Evolutionary conservation across 2,888 invertebrate genomes (phyloP).

Genomic region (Acleris holmiana): DNA sequence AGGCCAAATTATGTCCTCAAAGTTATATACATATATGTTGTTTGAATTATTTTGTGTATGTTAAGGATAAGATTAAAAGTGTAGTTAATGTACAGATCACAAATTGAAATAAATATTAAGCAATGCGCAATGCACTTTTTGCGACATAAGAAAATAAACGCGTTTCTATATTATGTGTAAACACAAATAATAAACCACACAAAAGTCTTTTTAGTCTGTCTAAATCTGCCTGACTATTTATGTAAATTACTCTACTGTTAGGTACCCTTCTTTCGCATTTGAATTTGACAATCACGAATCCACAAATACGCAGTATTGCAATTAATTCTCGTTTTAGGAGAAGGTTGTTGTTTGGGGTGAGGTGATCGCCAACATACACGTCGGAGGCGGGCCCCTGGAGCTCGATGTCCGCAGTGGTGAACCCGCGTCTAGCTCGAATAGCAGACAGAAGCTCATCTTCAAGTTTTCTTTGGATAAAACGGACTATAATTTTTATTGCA

Average conservation of each 20-base stretch:
- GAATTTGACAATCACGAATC: conserved; percentile 1
- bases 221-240: background rate
- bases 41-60: too few relatives aligned
- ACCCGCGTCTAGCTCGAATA: too few relatives aligned
- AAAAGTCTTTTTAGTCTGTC: conserved; percentile 2
- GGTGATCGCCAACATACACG: conserved; percentile 6
- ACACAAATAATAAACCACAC: background rate
- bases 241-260: background rate
- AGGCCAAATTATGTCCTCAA: too few relatives aligned
- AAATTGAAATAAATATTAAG: too few relatives aligned
- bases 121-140: too few relatives aligned
- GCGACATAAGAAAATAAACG: background rate
- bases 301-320: conserved; percentile 1
- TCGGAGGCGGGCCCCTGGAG: background rate
- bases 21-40: too few relatives aligned
- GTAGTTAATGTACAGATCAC: too few relatives aligned
- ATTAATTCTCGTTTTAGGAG: background rate
- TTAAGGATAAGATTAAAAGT: too few relatives aligned
- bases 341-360: too few relatives aligned
- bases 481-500: too few relatives aligned
- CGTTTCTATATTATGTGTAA: background rate
- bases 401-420: conserved; percentile 7
- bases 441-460: too few relatives aligned
- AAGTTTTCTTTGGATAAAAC: too few relatives aligned
- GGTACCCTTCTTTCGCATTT: background rate